Conservation (phyloP, 2,888 invertebrate genomes). For the Drosophila percnosoma region DNA sequence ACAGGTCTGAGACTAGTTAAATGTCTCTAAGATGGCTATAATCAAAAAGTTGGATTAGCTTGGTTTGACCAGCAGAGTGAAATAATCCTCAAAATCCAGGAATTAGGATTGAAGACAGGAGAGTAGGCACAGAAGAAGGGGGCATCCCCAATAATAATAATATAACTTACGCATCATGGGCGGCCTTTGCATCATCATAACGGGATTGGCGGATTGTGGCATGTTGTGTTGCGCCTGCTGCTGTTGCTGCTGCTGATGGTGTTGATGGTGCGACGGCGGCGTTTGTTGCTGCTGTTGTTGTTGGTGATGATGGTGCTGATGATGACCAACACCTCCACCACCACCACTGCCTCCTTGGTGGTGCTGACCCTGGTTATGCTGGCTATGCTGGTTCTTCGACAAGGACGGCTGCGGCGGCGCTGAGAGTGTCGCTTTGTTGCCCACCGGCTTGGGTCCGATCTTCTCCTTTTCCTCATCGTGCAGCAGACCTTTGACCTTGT, state of each 20-base stretch:
- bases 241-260: conserved; percentile 50
- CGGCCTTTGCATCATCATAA: conserved; percentile 85
- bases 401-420: conserved; percentile 82
- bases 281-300: conserved; percentile 24
- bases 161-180: conserved; percentile 84
- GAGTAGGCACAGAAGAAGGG: not conserved
- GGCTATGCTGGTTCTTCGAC: conserved; percentile 55
- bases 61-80: not conserved
- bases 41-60: not conserved
- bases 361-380: conserved; percentile 55
- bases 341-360: conserved; percentile 54
- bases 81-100: not conserved
- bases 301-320: conserved; percentile 65
- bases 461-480: conserved; percentile 99
- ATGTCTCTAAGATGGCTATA: accelerated
- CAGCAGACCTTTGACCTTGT: conserved; percentile 95
- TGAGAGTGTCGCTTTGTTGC: conserved; percentile 80
- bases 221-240: conserved; percentile 71
- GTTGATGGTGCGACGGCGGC: conserved; percentile 48
- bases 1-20: not conserved
- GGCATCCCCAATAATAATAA: not conserved
- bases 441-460: conserved; percentile 95
- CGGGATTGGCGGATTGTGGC: conserved; percentile 79
- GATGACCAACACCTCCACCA: conserved; percentile 52
- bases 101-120: not conserved